Evolutionary conservation across 1,140 invertebrate species (phyloP).

Genomic region (Listronotus bonariensis): DNA sequence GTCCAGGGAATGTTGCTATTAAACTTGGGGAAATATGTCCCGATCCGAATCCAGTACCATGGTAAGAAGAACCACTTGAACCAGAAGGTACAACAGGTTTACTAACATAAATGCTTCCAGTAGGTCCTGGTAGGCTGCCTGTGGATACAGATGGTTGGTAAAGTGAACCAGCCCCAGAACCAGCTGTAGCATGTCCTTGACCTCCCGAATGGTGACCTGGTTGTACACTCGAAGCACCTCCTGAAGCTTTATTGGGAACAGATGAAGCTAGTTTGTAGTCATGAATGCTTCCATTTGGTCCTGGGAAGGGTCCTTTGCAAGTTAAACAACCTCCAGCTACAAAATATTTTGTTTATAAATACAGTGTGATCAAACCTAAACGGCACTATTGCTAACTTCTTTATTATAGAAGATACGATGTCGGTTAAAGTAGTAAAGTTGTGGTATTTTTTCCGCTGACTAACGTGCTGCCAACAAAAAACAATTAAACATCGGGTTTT

Average conservation of each 20-base stretch:
- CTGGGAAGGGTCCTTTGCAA: slow-evolving; percentile 45
- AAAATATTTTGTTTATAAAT: background rate
- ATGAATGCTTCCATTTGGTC: slow-evolving; percentile 44
- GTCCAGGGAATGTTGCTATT: slow-evolving; percentile 29
- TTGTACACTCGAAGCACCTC: background rate
- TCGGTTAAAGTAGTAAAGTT: too few relatives aligned
- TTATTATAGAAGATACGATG: too few relatives aligned
- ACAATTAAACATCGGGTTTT: too few relatives aligned
- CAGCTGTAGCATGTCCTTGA: background rate
- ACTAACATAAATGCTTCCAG: slow-evolving; percentile 32
- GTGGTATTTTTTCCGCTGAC: too few relatives aligned
- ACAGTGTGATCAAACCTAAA: background rate
- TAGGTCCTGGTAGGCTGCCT: slow-evolving; percentile 19
- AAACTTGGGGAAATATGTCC: slow-evolving; percentile 20
- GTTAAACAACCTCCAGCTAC: slow-evolving; percentile 11
- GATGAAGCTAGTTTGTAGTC: slow-evolving; percentile 38
- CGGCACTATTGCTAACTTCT: background rate
- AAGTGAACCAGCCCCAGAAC: background rate
- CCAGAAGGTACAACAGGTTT: slow-evolving; percentile 19
- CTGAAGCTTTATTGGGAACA: background rate
- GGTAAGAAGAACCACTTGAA: background rate
- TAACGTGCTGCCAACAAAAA: too few relatives aligned
- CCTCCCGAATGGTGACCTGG: background rate
- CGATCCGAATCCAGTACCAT: slow-evolving; percentile 6
- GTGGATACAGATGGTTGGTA: background rate